Conservation (phyloP, 2,113 vertebrate genomes). For the Natator depressus region DNA sequence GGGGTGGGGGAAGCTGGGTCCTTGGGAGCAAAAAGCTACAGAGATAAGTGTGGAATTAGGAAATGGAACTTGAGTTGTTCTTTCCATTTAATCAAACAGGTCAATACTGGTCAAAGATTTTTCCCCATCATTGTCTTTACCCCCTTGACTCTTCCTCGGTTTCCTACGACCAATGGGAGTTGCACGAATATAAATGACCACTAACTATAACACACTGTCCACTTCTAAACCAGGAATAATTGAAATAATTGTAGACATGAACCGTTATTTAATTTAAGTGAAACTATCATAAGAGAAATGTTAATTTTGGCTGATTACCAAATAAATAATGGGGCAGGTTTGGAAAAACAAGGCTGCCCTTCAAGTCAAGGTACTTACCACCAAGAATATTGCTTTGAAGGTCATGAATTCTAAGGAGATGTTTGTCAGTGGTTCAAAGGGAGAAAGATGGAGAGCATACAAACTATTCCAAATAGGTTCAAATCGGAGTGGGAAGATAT, state of each 20-base stretch:
- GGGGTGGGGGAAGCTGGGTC: too few species aligned
- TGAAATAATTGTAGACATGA: neutral
- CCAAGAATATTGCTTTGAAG: neutral
- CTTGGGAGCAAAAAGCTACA: too few species aligned
- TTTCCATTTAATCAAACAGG: neutral
- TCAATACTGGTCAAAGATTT: neutral
- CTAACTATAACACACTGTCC: neutral
- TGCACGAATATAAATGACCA: neutral
- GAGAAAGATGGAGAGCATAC: neutral
- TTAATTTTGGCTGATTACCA: neutral
- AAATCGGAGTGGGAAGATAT: too few species aligned
- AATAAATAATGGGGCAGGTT: neutral
- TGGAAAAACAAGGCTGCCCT: neutral
- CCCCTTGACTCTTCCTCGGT: neutral
- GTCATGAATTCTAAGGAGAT: neutral
- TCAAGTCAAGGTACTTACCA: neutral
- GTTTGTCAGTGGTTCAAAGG: neutral
- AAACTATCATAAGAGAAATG: neutral
- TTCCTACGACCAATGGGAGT: neutral
- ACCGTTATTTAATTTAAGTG: neutral
- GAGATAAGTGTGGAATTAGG: too few species aligned
- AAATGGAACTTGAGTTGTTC: neutral
- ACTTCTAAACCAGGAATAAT: neutral
- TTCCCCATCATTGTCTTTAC: neutral
- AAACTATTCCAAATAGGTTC: neutral